Base-by-base conservation (phyloP, 2,797 vertebrate species). In the Botia kubotai region DNA sequence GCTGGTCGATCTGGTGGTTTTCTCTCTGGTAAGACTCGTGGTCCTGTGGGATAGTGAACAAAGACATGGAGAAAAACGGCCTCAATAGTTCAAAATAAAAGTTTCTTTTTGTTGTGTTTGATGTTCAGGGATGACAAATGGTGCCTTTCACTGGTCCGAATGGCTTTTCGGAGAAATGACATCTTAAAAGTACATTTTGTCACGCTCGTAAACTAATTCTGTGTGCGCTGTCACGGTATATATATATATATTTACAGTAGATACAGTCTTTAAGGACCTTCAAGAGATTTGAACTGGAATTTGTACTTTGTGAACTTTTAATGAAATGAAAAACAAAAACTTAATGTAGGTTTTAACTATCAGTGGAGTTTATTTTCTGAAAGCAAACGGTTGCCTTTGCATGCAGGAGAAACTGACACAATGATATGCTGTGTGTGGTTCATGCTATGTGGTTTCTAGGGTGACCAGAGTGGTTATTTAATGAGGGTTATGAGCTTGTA, bases 31-130 rank as follows among this genome's bases (percentile, higher is more conserved):
- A 77, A 63, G 57, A 80, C 16, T 79, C 67, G 68, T 65, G 75
- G 84, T 85, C 82, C 55, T 67, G 46, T 66, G 82, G 75, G 81
- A 85, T 81, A 62, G 53, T 72, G 63, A 82, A 83, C 79, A 77
- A 82, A 77, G 73, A 69, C 71, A 43, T 79, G 23, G 57, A 72
- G 82, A 55, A 55, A 76, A 48, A 78, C 26, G 43, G 68, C 63
- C 67, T 82, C 36, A 39, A 73, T 39, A 65, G 66, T 79, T 81
- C 26, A 79, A 75, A 65, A 77, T 74, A 48, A 63, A 65, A 33
- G 62, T 19, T 16, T n/a, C 26, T 62, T 60, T 29, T 60, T 60
- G 60, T 16, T 21, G 70, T 26, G 46, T 82, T 78, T 79, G 68
- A 78, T 78, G 83, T 58, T 73, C 33, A 69, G 62, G 68, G 26